phyloP scores from a whole-genome alignment of 2,888 invertebrate genomes.

The Orthosia gracilis region DNA sequence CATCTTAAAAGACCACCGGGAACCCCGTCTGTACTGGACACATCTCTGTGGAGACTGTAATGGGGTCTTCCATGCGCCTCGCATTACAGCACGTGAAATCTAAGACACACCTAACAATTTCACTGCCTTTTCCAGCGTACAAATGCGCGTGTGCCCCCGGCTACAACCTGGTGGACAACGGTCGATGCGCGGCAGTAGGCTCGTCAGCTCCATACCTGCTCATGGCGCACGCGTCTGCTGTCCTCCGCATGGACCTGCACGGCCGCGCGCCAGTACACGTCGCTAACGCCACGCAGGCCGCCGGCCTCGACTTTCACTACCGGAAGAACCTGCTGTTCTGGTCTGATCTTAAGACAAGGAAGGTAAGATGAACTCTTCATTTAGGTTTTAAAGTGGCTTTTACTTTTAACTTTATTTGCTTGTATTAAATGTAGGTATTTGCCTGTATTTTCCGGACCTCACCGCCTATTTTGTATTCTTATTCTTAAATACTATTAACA shows the following conservation, averaged over 20 bases:
- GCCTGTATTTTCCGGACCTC: too few relatives aligned
- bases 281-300: slow-evolving; percentile 96
- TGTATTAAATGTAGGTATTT: too few relatives aligned
- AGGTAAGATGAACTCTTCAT: slow-evolving; percentile 87
- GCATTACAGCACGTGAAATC: background rate
- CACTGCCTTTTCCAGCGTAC: slow-evolving; percentile 89
- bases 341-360: slow-evolving; percentile 97
- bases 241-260: slow-evolving; percentile 93
- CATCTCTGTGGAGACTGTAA: too few relatives aligned
- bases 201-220: slow-evolving; percentile 90
- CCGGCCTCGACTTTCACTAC: slow-evolving; percentile 96
- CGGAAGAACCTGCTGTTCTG: slow-evolving; percentile 95
- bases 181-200: slow-evolving; percentile 92
- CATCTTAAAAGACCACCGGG: too few relatives aligned
- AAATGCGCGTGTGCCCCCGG: slow-evolving; percentile 96
- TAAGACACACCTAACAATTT: background rate
- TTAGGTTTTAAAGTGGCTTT: too few relatives aligned
- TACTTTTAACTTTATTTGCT: too few relatives aligned
- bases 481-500: too few relatives aligned
- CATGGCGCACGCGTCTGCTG: slow-evolving; percentile 91
- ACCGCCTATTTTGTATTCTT: too few relatives aligned
- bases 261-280: slow-evolving; percentile 92
- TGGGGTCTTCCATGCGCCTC: too few relatives aligned
- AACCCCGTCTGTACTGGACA: too few relatives aligned
- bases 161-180: slow-evolving; percentile 92